Percentiles rank a stretch among this genome's conserved stretches.
Evolutionary conservation across 2,113 vertebrate species (phyloP).

Genomic region (Pteropus alecto): DNA sequence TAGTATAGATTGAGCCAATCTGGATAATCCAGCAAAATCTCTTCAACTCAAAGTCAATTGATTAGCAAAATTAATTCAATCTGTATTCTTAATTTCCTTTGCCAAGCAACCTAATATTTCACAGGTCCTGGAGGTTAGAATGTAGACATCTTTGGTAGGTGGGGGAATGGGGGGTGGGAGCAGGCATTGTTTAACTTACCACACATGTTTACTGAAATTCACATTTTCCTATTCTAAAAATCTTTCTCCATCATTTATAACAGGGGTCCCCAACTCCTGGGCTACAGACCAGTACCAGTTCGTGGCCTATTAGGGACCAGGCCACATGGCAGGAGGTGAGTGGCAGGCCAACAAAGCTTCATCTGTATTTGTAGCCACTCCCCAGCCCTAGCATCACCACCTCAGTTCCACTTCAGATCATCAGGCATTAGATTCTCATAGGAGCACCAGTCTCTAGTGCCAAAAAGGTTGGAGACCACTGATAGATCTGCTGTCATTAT

Average conservation of each 20-base stretch:
- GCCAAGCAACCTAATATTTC: neutral
- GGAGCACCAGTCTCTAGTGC: too few species aligned
- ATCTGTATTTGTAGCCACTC: too few species aligned
- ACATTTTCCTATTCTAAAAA: neutral
- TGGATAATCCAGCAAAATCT: neutral
- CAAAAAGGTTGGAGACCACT: too few species aligned
- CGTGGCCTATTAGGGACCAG: too few species aligned
- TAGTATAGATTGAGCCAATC: neutral
- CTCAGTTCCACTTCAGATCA: too few species aligned
- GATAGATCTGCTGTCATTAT: neutral
- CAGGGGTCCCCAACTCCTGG: too few species aligned
- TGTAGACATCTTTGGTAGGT: neutral
- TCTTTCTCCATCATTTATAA: neutral
- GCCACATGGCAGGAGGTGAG: too few species aligned
- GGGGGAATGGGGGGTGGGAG: neutral
- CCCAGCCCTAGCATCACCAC: too few species aligned
- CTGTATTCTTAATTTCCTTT: neutral
- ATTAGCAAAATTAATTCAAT: neutral
- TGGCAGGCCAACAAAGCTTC: too few species aligned
- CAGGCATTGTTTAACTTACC: neutral
- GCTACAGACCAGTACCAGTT: too few species aligned
- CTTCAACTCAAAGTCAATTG: neutral
- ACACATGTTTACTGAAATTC: neutral
- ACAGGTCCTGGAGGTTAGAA: neutral
- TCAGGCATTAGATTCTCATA: too few species aligned